Base-by-base conservation (phyloP, 2,113 vertebrate species). In the Microcebus tavaratra region DNA sequence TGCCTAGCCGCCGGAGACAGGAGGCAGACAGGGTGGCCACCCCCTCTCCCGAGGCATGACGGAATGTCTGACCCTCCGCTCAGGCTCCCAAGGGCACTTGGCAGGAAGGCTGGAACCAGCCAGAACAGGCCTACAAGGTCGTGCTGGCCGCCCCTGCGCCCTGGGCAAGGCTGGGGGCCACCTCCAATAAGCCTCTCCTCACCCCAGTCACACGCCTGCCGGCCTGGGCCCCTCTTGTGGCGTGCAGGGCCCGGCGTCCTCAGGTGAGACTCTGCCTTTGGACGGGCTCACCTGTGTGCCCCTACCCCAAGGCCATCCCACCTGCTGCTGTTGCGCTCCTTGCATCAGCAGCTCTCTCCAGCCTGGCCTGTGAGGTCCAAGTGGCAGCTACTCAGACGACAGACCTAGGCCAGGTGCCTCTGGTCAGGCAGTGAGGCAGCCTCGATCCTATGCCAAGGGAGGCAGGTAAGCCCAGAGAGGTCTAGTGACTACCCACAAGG, bases 1-100 rank as follows among this genome's bases (percentile, higher is more conserved):
- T 94, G 85, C 88, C 93, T 84, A 27, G 39, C 50, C 85, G 18
- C 90, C 94, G 0, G 6, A 92, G 88, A 80, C 3, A 70, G 45
- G 89, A 95, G 92, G 87, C 45, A 87, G 23, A 31, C 48, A 39
- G 76, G 53, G 55, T 8, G 0, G 53, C 84, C 13, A 21, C 75
- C 83, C 61, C 34, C 36, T 23, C 87, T 31, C 61, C 29, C 67
- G 31, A 17, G 34, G 93, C 85, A 79, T 96, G 97, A 98, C 23
- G 55, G 94, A 95, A 96, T 79, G 96, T 98, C 95, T 98, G 91
- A 55, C 65, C 90, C 88, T 89, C 79, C 57, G 68, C 57, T 50
- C 73, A 70, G 48, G 75, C 57, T 63, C 78, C 83, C 25, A 1
- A 15, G 6, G 10, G 48, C 78, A 48, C 12, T 50, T 57, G 61